A percentile compares a stretch with the other conserved stretches of the same genome.
These are phyloP conservation scores for Tolmerus cingulatus DNA, from an alignment of 2,888 invertebrate species.

Conservation along the genomic window DNA sequence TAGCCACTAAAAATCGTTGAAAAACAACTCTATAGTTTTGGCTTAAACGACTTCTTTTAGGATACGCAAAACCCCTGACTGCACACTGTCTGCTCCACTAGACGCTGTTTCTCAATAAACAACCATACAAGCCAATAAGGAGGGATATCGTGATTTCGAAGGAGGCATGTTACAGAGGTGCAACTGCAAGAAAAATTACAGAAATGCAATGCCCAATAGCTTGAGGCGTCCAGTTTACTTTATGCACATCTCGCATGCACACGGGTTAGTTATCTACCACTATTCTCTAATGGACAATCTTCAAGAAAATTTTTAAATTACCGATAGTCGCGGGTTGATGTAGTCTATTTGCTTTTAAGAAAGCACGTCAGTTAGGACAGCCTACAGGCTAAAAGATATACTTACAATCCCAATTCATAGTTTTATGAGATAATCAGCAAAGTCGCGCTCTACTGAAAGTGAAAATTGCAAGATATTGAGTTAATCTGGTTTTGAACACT, in stretches of 20 bases:
- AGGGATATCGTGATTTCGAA: neutral
- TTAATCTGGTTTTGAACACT: neutral
- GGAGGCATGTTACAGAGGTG: conserved; percentile 1
- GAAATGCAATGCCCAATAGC: conserved; percentile 5
- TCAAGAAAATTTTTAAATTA: neutral
- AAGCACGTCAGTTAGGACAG: neutral
- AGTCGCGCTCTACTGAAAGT: neutral
- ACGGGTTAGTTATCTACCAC: neutral
- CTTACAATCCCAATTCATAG: neutral
- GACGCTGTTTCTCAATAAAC: neutral
- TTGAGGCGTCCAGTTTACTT: neutral
- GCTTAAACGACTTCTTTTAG: neutral
- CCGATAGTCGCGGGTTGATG: neutral
- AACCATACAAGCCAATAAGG: neutral
- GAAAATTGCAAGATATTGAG: neutral
- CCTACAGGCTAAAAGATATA: neutral
- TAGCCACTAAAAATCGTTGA: neutral
- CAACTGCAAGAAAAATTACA: conserved; percentile 2
- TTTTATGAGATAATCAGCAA: neutral
- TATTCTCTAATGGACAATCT: neutral
- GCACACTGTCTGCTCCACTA: neutral
- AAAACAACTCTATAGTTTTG: neutral
- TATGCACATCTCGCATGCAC: conserved; percentile 1
- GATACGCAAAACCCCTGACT: neutral
- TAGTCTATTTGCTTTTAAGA: neutral